Percentiles rank a stretch among this genome's conserved stretches.
phyloP scores from a whole-genome alignment of 2,888 invertebrate species.

The Harmothoe impar region DNA sequence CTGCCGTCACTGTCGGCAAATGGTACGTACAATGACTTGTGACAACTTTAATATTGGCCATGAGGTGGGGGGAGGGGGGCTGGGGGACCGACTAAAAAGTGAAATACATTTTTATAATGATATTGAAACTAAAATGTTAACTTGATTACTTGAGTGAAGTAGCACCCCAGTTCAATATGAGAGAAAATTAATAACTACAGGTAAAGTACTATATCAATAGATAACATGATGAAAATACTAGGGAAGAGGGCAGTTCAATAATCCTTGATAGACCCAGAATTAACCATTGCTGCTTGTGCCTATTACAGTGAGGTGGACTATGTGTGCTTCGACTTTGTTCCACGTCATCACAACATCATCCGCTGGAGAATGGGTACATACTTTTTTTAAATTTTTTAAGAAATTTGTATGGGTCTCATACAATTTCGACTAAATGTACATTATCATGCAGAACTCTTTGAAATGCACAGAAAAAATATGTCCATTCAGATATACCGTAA shows the following conservation, averaged over 20 bases:
- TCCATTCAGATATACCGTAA: too few species aligned
- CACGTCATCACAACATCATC: constrained; percentile 97
- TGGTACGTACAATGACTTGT: constrained; percentile 85
- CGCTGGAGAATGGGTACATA: constrained; percentile 87
- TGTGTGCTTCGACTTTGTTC: constrained; percentile 97
- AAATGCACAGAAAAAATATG: too few species aligned
- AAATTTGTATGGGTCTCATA: neutral
- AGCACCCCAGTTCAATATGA: neutral
- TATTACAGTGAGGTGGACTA: constrained; percentile 95
- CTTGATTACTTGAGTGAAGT: neutral
- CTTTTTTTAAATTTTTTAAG: neutral
- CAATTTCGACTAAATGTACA: too few species aligned
- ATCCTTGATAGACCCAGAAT: too few species aligned
- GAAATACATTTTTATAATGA: neutral
- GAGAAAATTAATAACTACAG: too few species aligned
- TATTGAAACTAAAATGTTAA: too few species aligned
- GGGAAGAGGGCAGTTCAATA: too few species aligned
- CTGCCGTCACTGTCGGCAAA: constrained; percentile 96
- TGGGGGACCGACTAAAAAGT: neutral
- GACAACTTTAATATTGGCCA: neutral
- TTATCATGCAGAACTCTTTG: too few species aligned
- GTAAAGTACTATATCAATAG: too few species aligned
- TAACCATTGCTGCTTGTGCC: neutral
- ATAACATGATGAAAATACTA: too few species aligned
- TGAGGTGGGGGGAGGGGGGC: too few species aligned